Conservation (phyloP, 1,140 invertebrate genomes). For the Riptortus pedestris region DNA sequence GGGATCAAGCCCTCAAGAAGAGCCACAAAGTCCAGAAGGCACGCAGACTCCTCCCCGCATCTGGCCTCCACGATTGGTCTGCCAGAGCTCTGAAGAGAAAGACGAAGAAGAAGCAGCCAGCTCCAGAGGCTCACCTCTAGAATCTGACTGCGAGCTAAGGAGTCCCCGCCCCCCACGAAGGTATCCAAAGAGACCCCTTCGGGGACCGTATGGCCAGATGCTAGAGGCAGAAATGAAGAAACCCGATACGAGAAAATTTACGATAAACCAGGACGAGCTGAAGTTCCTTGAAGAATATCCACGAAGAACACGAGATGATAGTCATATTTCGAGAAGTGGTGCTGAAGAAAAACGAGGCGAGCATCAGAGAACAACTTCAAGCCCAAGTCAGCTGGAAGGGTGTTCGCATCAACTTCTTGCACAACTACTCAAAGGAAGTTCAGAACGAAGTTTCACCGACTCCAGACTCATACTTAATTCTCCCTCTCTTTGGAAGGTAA, state of each 20-base stretch:
- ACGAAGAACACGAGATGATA: slow-evolving; percentile 40
- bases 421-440: slow-evolving; percentile 60
- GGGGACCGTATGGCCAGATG: slow-evolving; percentile 74
- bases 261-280: slow-evolving; percentile 44
- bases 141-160: slow-evolving; percentile 44
- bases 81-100: slow-evolving; percentile 59
- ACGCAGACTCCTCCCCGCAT: no score
- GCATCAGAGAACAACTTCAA: slow-evolving; percentile 66
- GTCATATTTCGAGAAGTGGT: slow-evolving; percentile 36
- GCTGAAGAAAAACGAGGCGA: slow-evolving; percentile 37
- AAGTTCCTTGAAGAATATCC: slow-evolving; percentile 41
- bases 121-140: slow-evolving; percentile 34
- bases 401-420: slow-evolving; percentile 56
- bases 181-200: slow-evolving; percentile 60
- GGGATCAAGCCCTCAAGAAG: slow-evolving; percentile 35
- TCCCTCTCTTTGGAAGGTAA: slow-evolving; percentile 37
- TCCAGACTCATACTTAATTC: slow-evolving; percentile 23
- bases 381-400: slow-evolving; percentile 61
- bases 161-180: slow-evolving; percentile 37
- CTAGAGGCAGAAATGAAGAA: slow-evolving; percentile 73
- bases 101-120: slow-evolving; percentile 46
- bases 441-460: slow-evolving; percentile 44
- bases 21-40: slow-evolving; percentile 43
- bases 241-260: slow-evolving; percentile 41
- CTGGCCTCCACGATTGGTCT: slow-evolving; percentile 44